Conservation (phyloP, 2,113 vertebrate species). For the Neodontobutis hainanensis region DNA sequence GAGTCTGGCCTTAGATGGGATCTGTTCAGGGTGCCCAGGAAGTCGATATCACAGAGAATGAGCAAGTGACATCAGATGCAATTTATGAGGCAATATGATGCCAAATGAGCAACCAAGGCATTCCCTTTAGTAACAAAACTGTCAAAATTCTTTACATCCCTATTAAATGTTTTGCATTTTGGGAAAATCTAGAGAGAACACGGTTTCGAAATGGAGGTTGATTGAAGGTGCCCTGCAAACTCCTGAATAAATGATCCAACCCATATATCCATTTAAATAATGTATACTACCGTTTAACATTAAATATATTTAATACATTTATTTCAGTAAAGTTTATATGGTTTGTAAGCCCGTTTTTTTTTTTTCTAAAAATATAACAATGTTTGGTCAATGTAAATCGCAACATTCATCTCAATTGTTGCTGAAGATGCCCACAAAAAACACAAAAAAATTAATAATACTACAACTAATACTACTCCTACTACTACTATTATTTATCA, state of each 20-base stretch:
- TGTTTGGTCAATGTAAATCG: neutral
- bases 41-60: slow-evolving; percentile 39
- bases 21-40: slow-evolving; percentile 16
- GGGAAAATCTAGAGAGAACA: slow-evolving; percentile 1
- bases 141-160: slow-evolving; percentile 10
- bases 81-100: slow-evolving; percentile 43
- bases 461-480: no score
- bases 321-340: neutral
- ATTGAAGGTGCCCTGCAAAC: neutral
- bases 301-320: neutral
- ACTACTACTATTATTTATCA: no score
- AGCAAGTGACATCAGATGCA: slow-evolving; percentile 30
- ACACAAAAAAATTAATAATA: no score
- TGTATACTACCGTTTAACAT: neutral
- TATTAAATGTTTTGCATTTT: slow-evolving; percentile 12
- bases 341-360: neutral
- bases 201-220: slow-evolving; percentile 3
- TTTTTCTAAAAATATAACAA: neutral
- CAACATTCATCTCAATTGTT: no score
- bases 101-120: slow-evolving; percentile 3
- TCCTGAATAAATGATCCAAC: neutral
- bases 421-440: no score
- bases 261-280: neutral
- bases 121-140: slow-evolving; percentile 13
- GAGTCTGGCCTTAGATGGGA: slow-evolving; percentile 34